Base-by-base conservation (phyloP, 2,797 vertebrate genomes). In the Chanos chanos region DNA sequence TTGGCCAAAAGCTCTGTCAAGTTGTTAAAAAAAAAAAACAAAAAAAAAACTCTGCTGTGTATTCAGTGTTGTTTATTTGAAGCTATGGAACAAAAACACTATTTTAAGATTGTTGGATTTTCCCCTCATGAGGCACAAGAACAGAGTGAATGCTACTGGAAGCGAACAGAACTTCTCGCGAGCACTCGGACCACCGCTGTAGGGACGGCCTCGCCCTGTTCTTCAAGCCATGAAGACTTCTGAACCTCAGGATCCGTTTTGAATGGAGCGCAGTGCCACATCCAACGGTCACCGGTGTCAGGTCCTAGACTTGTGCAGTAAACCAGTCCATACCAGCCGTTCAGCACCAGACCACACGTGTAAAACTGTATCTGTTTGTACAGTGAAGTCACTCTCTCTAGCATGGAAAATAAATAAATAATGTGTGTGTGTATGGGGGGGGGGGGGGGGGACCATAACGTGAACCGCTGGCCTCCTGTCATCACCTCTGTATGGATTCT, bases 11-110 rank as follows among this genome's bases (percentile, higher is more conserved):
- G 69, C 66, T 77, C 73, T 70, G 72, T 74, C 51, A 54, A 77
- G 61, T 79, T 87, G 77, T 82, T 83, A 84, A 60, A 59, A 75
- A 62, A 64, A 75, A n/a, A n/a, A n/a, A n/a, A n/a, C n/a, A n/a
- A n/a, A n/a, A n/a, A n/a, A n/a, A n/a, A n/a, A n/a, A n/a, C n/a
- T 81, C 18, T 77, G 60, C 68, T 48, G 70, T 28, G 50, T 68
- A 64, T 59, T 48, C 15, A 51, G 66, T 54, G 75, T 83, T 58
- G 41, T 31, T 36, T 15, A 22, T 51, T 68, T 77, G 76, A 80
- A 73, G 73, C 53, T 48, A 49, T 19, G 41, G 16, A 19, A 41
- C 33, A 21, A 31, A 24, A 39, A 18, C 41, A 41, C 16, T 41
- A 39, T 41, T 39, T 8, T 41, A 41, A 41, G 39, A 41, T 41